Evolutionary conservation across 2,797 vertebrate genomes (phyloP).

Genomic region (Amphiprion clarkii): DNA sequence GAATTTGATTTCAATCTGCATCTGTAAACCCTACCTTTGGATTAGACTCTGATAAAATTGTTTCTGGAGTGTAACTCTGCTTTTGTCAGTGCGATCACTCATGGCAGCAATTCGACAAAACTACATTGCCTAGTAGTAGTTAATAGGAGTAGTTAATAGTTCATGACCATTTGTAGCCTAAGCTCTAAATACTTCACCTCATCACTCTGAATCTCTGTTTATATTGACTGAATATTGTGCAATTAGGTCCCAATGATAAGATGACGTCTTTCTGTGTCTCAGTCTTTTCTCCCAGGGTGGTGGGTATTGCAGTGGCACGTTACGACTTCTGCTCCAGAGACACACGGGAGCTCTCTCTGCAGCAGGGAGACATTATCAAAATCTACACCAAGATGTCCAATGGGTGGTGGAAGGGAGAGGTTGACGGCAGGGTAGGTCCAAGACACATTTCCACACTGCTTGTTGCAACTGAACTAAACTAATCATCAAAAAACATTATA

Average conservation of each 20-base stretch:
- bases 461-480: background rate
- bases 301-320: constrained; percentile 93
- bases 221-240: constrained; percentile 1
- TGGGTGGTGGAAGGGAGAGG: constrained; percentile 98
- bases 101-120: background rate
- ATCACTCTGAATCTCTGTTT: background rate
- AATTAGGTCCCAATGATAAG: constrained; percentile 8
- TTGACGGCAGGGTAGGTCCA: constrained; percentile 89
- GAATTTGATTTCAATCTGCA: constrained; percentile 3
- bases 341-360: constrained; percentile 91
- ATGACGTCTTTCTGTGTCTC: constrained; percentile 40
- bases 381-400: constrained; percentile 95
- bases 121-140: no score
- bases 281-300: constrained; percentile 94
- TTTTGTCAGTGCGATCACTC: background rate
- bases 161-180: background rate
- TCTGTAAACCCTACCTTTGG: background rate
- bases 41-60: constrained; percentile 22
- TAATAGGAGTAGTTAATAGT: background rate
- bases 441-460: background rate
- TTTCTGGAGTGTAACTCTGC: background rate
- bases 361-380: constrained; percentile 94
- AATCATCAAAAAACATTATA: background rate
- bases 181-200: background rate
- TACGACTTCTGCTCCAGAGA: constrained; percentile 97